A percentile compares a stretch with the other conserved stretches of the same genome.
phyloP scores from a whole-genome alignment of 2,888 invertebrate genomes.

The Hemithea aestivaria region DNA sequence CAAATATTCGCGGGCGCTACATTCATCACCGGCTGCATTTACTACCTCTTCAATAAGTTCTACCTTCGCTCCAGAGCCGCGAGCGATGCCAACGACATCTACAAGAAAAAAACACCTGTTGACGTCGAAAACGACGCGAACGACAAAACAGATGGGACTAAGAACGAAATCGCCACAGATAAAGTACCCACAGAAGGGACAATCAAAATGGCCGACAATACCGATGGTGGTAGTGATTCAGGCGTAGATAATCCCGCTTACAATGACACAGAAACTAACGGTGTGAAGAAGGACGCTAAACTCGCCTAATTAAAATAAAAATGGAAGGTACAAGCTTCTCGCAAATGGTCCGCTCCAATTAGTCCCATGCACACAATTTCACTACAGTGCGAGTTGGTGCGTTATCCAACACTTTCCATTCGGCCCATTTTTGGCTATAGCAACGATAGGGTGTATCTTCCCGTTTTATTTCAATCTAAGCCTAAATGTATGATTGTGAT shows the following conservation, averaged over 20 bases:
- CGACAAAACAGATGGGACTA: constrained; percentile 22
- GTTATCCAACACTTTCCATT: too few relatives aligned
- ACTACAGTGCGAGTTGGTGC: too few relatives aligned
- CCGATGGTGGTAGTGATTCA: constrained; percentile 71
- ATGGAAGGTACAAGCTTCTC: too few relatives aligned
- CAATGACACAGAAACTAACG: constrained; percentile 52
- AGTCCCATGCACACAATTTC: too few relatives aligned
- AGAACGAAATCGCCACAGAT: constrained; percentile 14
- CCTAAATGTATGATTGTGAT: constrained; percentile 13
- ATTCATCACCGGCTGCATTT: constrained; percentile 82
- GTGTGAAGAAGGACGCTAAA: constrained; percentile 39
- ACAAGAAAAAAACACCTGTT: constrained; percentile 65
- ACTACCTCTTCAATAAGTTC: constrained; percentile 83
- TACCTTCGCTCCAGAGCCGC: constrained; percentile 80
- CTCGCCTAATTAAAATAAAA: too few relatives aligned
- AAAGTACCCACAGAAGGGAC: constrained; percentile 49
- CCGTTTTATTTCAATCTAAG: too few relatives aligned
- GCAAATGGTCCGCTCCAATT: too few relatives aligned
- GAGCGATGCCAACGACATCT: constrained; percentile 76
- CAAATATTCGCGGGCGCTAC: constrained; percentile 83
- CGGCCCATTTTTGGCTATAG: too few relatives aligned
- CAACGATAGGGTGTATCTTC: too few relatives aligned
- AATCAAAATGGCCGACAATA: constrained; percentile 46
- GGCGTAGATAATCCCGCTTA: constrained; percentile 71
- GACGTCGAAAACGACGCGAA: constrained; percentile 56